phyloP scores from a whole-genome alignment of 2,888 invertebrate genomes.

The Pterobdella sp. region DNA sequence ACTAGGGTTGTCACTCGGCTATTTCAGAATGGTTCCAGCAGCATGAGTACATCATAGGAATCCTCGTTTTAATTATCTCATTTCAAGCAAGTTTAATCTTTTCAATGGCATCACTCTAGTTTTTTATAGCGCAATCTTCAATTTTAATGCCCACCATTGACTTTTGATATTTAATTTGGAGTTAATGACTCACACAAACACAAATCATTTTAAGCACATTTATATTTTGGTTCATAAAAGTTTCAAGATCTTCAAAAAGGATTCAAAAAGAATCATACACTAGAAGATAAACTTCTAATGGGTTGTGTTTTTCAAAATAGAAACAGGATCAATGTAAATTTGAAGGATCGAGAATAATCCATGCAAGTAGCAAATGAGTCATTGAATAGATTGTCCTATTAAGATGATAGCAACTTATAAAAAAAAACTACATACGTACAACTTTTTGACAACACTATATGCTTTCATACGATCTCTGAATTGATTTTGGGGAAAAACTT shows the following conservation, averaged over 20 bases:
- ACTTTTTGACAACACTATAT: too few relatives aligned
- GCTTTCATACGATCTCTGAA: too few relatives aligned
- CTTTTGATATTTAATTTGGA: background rate
- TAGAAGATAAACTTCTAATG: background rate
- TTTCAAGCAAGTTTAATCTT: conserved; percentile 12
- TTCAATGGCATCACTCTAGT: background rate
- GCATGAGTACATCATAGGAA: conserved; percentile 27
- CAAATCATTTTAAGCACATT: background rate
- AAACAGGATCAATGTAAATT: conserved; percentile 1
- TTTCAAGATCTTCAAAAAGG: background rate
- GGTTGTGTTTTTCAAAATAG: background rate
- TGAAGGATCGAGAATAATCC: background rate
- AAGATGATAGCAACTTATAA: background rate
- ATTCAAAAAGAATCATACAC: background rate
- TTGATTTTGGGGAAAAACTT: too few relatives aligned
- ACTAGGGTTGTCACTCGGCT: conserved; percentile 30
- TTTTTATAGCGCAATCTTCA: background rate
- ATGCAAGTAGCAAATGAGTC: background rate
- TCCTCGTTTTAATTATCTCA: conserved; percentile 24
- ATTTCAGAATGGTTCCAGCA: conserved; percentile 28
- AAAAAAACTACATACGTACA: too few relatives aligned
- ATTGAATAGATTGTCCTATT: background rate
- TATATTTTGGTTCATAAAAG: background rate
- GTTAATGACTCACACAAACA: background rate
- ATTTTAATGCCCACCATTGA: too few relatives aligned